Evolutionary conservation across 2,797 vertebrate genomes (phyloP), one percentile per base, ranked within the genome.

Genomic region (Sternarchorhynchus goeldii): DNA sequence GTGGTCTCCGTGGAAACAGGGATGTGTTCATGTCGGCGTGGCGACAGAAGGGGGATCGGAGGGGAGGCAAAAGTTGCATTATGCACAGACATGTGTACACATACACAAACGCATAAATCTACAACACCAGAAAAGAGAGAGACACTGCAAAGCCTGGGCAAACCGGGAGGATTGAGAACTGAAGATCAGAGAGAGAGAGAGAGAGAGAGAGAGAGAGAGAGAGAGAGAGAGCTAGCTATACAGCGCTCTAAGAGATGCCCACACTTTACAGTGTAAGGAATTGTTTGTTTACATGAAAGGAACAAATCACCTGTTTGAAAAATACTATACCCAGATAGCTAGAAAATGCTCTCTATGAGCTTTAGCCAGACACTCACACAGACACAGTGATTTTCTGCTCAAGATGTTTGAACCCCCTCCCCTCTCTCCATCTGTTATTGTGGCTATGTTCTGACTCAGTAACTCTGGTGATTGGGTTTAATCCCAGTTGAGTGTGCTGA

Each of bases 381-480:
- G 82, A 87, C 81, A 62, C 16, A 14, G 55, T 55, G 68, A 82
- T 85, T 88, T 71, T 90, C 89, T 87, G 86, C 87, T 87, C 86
- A 85, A 87, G 88, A 88, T 88, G 88, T 89, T 92, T 93, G 88
- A 90, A 91, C 90, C 91, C 92, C 90, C 90, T 83, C 85, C 86
- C 82, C 71, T 87, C 75, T 87, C 88, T 87, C 90, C 87, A 90
- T 93, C 90, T 88, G 83, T 93, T 90, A 88, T 91, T 88, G 82
- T 88, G 91, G 88, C 81, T 89, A 84, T 86, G 85, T 93, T 92
- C 90, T 75, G 32, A 91, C 88, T 90, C 93, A 86, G 4, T 91
- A 90, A 88, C 77, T 76, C 89, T 90, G 90, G 86, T 83, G 79
- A 90, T 93, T 92, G 90, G 89, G 87, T 90, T 90, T 92, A 93